Base-by-base conservation (phyloP, 2,888 invertebrate species). In the Diplolepis rosae region DNA sequence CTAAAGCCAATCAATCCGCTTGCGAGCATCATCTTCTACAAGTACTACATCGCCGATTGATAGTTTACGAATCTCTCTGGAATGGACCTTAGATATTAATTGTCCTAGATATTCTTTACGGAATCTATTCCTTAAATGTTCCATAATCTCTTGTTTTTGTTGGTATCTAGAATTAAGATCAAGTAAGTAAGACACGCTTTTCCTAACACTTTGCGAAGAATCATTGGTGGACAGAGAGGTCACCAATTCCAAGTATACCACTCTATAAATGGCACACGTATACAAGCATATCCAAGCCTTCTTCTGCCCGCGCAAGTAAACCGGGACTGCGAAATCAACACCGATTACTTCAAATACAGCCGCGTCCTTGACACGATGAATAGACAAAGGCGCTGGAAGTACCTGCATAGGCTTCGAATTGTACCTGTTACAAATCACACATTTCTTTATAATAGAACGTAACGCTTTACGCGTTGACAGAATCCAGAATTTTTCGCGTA, bases 191-290 rank as follows among this genome's bases (percentile, higher is more conserved):
- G 9, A 6, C 9, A 32, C 32, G 32, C 32, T 32, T 32, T 32
- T 4, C 9, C 32, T 32, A 32, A 32, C 5, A 32, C 9, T 9
- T 6, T 32, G 32, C 32, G 9, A 32, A 32, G 9, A 32, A n/a
- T n/a, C n/a, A n/a, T n/a, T n/a, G n/a, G n/a, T n/a, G n/a, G n/a
- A n/a, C n/a, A n/a, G 13, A 89, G n/a, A n/a, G n/a, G n/a, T n/a
- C n/a, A n/a, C n/a, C n/a, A n/a, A n/a, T n/a, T n/a, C n/a, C n/a
- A n/a, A 71, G 72, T 89, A 87, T 4, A 89, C 74, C 0, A 84
- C 82, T 22, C 87, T 70, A 39, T 85, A 87, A 1, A 85, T 76
- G 1, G 87, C 83, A 78, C 88, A 89, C 0, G 88, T 88, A 69
- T 82, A 84, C 4, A 89, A 54, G 18, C 80, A 77, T 11, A 89